Conservation (phyloP, 2,797 vertebrate species). For the Liasis olivaceus region DNA sequence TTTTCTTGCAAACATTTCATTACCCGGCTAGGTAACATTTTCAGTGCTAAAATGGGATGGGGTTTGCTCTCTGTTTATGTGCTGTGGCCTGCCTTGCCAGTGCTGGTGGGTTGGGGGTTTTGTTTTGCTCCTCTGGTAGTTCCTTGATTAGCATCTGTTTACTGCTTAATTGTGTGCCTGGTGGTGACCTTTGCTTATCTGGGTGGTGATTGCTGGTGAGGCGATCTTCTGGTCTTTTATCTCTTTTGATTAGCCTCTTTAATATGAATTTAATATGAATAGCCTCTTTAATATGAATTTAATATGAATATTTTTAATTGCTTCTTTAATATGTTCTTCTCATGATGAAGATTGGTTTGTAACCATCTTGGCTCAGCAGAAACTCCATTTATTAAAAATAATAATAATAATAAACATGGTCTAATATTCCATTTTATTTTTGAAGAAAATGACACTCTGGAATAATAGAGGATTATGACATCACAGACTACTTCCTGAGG, state of each 20-base stretch:
- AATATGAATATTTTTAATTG: too few relatives aligned
- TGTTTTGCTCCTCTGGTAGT: too few relatives aligned
- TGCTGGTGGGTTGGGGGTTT: too few relatives aligned
- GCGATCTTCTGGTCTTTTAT: background rate
- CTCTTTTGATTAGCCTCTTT: background rate
- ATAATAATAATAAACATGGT: background rate
- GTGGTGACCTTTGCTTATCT: too few relatives aligned
- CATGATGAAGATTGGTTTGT: background rate
- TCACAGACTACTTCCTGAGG: background rate
- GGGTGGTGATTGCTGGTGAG: too few relatives aligned
- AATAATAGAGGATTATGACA: conserved; percentile 4
- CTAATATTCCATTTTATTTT: background rate
- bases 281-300: background rate
- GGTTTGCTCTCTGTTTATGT: too few relatives aligned
- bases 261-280: background rate
- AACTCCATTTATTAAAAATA: background rate
- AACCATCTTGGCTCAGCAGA: background rate
- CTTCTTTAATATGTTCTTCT: background rate
- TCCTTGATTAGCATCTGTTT: too few relatives aligned
- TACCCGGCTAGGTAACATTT: too few relatives aligned
- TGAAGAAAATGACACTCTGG: background rate
- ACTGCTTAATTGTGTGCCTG: too few relatives aligned
- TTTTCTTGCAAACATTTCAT: too few relatives aligned
- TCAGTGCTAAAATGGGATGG: too few relatives aligned
- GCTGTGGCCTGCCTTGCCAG: too few relatives aligned